Evolutionary conservation across 2,113 vertebrate genomes (phyloP).

Genomic region (Meriones unguiculatus): DNA sequence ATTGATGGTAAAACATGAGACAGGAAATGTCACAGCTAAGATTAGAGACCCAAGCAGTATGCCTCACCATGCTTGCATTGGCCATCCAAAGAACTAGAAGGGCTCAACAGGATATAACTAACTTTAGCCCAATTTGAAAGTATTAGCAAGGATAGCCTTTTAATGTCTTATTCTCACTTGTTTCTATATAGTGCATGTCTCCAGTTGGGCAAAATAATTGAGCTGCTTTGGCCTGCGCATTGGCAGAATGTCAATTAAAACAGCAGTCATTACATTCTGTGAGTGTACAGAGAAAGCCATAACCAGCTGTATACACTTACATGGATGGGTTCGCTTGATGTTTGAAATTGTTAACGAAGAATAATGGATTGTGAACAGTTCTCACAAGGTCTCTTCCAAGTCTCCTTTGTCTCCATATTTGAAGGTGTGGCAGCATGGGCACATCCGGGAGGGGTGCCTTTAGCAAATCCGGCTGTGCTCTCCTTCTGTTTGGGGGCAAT

Average conservation of each 20-base stretch:
- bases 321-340: background rate
- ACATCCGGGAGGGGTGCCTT: background rate
- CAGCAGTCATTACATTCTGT: constrained; percentile 60
- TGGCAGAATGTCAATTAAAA: constrained; percentile 62
- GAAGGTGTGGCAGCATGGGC: background rate
- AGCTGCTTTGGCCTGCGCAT: constrained; percentile 28
- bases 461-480: background rate
- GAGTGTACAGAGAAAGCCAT: constrained; percentile 26
- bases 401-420: constrained; percentile 15
- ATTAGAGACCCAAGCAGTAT: constrained; percentile 72
- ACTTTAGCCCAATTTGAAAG: constrained; percentile 67
- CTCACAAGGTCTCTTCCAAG: constrained; percentile 51
- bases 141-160: constrained; percentile 66
- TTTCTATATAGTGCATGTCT: constrained; percentile 66
- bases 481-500: constrained; percentile 9
- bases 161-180: constrained; percentile 29
- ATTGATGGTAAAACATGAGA: constrained; percentile 70
- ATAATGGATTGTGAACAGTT: constrained; percentile 17
- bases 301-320: background rate
- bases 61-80: constrained; percentile 47
- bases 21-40: constrained; percentile 73
- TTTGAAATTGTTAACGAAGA: constrained; percentile 51
- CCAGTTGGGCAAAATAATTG: constrained; percentile 57
- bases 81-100: background rate
- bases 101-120: constrained; percentile 48